Evolutionary conservation across 2,113 vertebrate species (phyloP).

Genomic region (Grus americana): DNA sequence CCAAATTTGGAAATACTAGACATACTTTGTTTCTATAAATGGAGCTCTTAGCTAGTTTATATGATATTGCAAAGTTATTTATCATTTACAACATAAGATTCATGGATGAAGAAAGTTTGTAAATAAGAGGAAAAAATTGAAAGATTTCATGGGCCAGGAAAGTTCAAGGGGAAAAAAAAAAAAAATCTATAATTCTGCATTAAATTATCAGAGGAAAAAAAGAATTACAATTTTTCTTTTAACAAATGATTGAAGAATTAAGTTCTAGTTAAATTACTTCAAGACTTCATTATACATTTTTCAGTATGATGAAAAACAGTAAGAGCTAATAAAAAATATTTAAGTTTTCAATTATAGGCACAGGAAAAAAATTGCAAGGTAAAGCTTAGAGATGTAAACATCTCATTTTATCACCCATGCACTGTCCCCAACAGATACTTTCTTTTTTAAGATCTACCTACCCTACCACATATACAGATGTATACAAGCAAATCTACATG

Average conservation of each 20-base stretch:
- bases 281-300: not conserved
- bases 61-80: not conserved
- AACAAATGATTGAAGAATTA: not conserved
- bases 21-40: not conserved
- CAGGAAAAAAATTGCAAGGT: not conserved
- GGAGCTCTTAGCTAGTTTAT: not conserved
- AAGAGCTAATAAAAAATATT: not conserved
- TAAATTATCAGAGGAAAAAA: not conserved
- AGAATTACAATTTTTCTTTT: not conserved
- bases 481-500: not conserved
- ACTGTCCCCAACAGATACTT: not conserved
- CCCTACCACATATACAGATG: not conserved
- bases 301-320: not conserved
- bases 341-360: not conserved
- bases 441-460: not conserved
- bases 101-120: not conserved
- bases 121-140: not conserved
- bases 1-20: not conserved
- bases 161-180: not conserved
- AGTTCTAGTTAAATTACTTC: not conserved
- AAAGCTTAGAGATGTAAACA: not conserved
- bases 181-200: not conserved
- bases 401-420: not conserved
- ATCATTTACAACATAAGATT: not conserved
- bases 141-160: not conserved